Percentiles rank a stretch among this genome's conserved stretches.
These are phyloP conservation scores for Potamilus streckersoni DNA, from an alignment of 1,140 invertebrate species.

Conservation along the genomic window DNA sequence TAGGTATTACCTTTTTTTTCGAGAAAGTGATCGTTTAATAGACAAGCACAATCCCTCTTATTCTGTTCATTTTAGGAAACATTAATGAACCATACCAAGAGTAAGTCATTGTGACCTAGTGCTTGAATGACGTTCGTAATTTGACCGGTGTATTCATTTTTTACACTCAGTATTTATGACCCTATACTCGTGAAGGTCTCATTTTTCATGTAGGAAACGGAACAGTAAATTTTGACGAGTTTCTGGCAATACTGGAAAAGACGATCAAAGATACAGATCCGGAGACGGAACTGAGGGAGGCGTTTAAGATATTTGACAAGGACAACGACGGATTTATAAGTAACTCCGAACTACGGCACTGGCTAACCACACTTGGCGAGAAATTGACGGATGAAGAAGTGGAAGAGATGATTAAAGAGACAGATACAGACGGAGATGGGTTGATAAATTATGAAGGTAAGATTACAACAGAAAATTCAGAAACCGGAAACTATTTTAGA, in stretches of 20 bases:
- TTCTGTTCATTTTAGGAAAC: no score
- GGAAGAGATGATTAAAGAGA: constrained; percentile 92
- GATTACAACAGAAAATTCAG: no score
- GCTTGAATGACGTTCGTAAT: no score
- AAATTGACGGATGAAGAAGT: constrained; percentile 89
- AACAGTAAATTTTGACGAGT: constrained; percentile 75
- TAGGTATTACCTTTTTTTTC: no score
- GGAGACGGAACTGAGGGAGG: constrained; percentile 88
- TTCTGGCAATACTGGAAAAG: constrained; percentile 90
- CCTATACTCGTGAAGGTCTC: background rate
- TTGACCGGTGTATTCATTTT: no score
- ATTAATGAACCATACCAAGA: no score
- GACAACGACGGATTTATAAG: no score
- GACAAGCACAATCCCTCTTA: no score
- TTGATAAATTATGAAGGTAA: constrained; percentile 54
- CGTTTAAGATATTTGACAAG: constrained; percentile 89
- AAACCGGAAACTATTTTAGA: no score
- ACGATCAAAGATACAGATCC: constrained; percentile 94
- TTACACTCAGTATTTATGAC: no score
- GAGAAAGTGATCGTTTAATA: no score
- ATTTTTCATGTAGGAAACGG: constrained; percentile 61
- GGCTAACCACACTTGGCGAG: constrained; percentile 94
- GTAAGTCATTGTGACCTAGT: no score
- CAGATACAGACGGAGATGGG: constrained; percentile 85
- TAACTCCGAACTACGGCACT: constrained; percentile 62